Evolutionary conservation across 2,113 vertebrate genomes (phyloP).

Genomic region (Crotalus tigris): DNA sequence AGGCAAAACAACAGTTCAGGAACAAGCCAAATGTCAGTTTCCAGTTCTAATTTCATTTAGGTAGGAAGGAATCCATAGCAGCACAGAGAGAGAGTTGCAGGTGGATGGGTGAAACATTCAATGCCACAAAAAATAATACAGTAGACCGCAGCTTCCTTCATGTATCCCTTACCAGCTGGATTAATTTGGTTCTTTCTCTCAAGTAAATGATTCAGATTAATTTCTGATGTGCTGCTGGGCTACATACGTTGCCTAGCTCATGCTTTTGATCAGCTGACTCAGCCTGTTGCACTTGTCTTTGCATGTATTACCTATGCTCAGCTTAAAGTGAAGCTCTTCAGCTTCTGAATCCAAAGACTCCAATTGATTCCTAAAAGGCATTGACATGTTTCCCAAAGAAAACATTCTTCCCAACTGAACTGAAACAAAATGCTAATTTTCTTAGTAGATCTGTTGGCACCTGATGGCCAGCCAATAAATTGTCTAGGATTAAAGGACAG

Average conservation of each 20-base stretch:
- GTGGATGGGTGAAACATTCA: not conserved
- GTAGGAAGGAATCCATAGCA: not conserved
- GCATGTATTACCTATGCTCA: not conserved
- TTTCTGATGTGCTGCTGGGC: not conserved
- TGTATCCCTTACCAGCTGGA: not conserved
- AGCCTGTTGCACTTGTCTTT: not conserved
- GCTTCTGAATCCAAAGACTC: not conserved
- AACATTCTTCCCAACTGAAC: not conserved
- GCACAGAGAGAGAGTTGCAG: not conserved
- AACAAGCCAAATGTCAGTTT: not conserved
- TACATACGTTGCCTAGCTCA: not conserved
- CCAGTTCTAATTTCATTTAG: not conserved
- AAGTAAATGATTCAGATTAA: not conserved
- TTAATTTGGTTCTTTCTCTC: not conserved
- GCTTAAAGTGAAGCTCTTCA: not conserved
- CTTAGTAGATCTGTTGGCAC: not conserved
- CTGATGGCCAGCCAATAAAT: not conserved
- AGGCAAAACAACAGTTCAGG: not conserved
- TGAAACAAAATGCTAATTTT: not conserved
- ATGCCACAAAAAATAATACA: not conserved
- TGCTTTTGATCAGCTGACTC: not conserved
- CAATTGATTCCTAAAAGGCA: not conserved
- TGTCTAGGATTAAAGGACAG: not conserved
- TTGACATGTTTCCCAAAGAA: not conserved
- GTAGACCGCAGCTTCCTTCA: not conserved